Evolutionary conservation across 2,888 invertebrate species (phyloP).

Genomic region (Helobdella robusta): DNA sequence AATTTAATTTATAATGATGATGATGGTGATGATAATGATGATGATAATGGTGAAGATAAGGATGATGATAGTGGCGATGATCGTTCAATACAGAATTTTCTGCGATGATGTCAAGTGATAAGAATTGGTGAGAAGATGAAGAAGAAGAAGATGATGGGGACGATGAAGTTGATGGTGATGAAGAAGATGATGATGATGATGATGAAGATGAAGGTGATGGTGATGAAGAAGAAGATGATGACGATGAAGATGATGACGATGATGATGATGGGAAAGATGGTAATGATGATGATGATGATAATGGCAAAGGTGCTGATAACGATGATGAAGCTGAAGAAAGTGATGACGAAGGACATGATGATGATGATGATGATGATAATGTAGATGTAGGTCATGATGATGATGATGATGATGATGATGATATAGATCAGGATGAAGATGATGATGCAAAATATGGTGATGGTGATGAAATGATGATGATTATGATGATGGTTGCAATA

Average conservation of each 20-base stretch:
- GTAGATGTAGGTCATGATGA: not conserved
- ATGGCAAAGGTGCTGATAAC: not conserved
- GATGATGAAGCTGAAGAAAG: not conserved
- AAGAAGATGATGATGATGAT: too few species aligned
- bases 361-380: not conserved
- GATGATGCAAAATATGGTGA: not conserved
- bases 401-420: too few species aligned
- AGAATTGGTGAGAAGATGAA: slow-evolving; percentile 10
- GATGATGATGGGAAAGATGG: not conserved
- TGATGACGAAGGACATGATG: not conserved
- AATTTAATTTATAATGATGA: too few species aligned
- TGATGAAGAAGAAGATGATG: too few species aligned
- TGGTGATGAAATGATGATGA: too few species aligned
- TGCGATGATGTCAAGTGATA: slow-evolving; percentile 27
- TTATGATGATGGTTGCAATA: too few species aligned
- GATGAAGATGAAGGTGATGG: too few species aligned
- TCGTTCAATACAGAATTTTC: slow-evolving; percentile 21
- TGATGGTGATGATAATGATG: slow-evolving; percentile 8
- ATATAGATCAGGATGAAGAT: not conserved
- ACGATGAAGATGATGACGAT: not conserved
- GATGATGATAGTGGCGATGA: not conserved
- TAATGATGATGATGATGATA: not conserved
- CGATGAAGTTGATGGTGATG: not conserved
- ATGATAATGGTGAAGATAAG: not conserved
- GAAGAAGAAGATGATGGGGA: not conserved